Base-by-base conservation (phyloP, 2,888 invertebrate species). In the Tetragonula carbonaria region DNA sequence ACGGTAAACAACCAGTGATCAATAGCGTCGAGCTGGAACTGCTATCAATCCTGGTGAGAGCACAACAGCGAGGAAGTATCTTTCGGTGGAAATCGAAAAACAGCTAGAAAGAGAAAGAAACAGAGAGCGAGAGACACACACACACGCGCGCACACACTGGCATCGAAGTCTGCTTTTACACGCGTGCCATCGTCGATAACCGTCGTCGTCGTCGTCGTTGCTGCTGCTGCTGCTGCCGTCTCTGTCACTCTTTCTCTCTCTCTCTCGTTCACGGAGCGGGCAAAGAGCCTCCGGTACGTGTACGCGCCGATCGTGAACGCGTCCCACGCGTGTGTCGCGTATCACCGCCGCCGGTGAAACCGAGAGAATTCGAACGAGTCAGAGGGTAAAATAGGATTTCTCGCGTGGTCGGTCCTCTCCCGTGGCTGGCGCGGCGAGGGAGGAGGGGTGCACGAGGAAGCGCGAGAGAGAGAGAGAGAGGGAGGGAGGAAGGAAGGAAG, bases 311-410 rank as follows among this genome's bases (percentile, higher is more conserved):
- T 85, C 81, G 86, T 70, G 80, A 82, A 84, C 87, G 82, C 87
- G 85, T 80, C 87, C 85, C 86, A 84, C 86, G 85, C 87, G 90
- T 87, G 87, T 86, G 90, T 86, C 90, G 90, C 90, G 91, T 92
- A 90, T 91, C 90, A 89, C 88, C 89, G 91, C 89, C 88, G 90
- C 89, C 90, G 92, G 92, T 91, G 90, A 91, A 92, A 91, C 89
- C 90, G 86, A 90, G 91, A 90, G 91, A 88, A 89, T 90, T 91
- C 90, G 89, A 91, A 90, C 85, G 87, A 89, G 87, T 89, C 89
- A 85, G 88, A 87, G 91, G 89, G 90, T 92, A 92, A 92, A 91
- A 90, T 89, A 91, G 88, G 89, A 90, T 91, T 91, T 91, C 89
- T 90, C 91, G 90, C 90, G 91, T 87, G 90, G 88, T 87, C 87